Evolutionary conservation across 2,797 vertebrate genomes (phyloP), one percentile per base, ranked within the genome.

Genomic region (Onychomys torridus): DNA sequence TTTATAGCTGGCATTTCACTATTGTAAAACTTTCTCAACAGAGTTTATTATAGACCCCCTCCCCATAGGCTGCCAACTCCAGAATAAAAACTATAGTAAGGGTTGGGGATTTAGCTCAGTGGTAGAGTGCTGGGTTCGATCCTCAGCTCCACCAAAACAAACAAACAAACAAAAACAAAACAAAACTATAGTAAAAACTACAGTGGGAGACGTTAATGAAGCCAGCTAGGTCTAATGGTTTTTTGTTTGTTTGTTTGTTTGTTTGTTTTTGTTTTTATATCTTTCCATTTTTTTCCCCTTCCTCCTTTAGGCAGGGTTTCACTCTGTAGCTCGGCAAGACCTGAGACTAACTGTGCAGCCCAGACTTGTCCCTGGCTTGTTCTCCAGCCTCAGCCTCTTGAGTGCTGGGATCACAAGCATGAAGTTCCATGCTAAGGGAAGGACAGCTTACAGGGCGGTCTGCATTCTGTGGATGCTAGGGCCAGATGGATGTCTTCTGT

Each of bases 61-160:
- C 27, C 25, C 27, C 40, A 63, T 16, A 82, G 34, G 37, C 73
- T 76, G 71, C 46, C 46, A 59, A 46, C 25, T 82, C 37, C 78
- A 86, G 61, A 75, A 71, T 90, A 11, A 92, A 90, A 92, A 59
- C 32, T n/a, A n/a, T n/a, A n/a, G n/a, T n/a, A n/a, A n/a, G n/a
- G n/a, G n/a, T n/a, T n/a, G n/a, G n/a, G n/a, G n/a, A n/a, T n/a
- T n/a, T n/a, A n/a, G n/a, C n/a, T n/a, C n/a, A n/a, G n/a, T n/a
- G n/a, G n/a, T n/a, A n/a, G n/a, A n/a, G n/a, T n/a, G n/a, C n/a
- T n/a, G n/a, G n/a, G n/a, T n/a, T n/a, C n/a, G n/a, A n/a, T n/a
- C n/a, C n/a, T n/a, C n/a, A n/a, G n/a, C n/a, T n/a, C n/a, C n/a
- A n/a, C n/a, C n/a, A n/a, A n/a, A n/a, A n/a, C n/a, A n/a, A n/a